Conservation (phyloP, 1,140 invertebrate genomes). For the Anastrepha ludens region DNA sequence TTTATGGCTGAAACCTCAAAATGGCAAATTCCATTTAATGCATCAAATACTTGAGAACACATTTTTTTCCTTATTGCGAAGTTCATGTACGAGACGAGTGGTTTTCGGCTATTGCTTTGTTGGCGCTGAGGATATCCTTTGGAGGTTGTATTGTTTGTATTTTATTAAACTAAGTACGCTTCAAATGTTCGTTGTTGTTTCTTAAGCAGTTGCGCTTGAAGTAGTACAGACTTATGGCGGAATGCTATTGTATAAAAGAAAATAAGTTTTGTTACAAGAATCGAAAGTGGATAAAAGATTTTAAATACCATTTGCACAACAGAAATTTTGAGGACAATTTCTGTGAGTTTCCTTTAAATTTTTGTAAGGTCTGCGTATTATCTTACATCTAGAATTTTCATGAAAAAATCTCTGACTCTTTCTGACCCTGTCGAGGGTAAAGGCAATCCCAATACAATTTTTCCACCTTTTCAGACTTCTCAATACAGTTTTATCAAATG, state of each 20-base stretch:
- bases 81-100: not conserved
- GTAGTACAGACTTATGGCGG: not conserved
- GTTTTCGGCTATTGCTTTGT: not conserved
- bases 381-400: too few relatives aligned
- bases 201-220: not conserved
- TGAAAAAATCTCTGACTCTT: too few relatives aligned
- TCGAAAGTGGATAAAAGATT: too few relatives aligned
- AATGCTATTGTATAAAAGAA: not conserved
- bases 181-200: conserved; percentile 7
- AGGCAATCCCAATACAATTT: too few relatives aligned
- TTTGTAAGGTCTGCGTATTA: too few relatives aligned
- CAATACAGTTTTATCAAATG: too few relatives aligned
- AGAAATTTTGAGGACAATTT: too few relatives aligned
- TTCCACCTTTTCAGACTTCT: too few relatives aligned
- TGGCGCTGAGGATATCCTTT: not conserved
- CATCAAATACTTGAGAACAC: conserved; percentile 1
- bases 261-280: not conserved
- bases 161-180: conserved; percentile 2
- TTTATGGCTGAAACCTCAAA: conserved; percentile 53
- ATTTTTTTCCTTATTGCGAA: conserved; percentile 43
- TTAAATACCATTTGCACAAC: too few relatives aligned
- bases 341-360: too few relatives aligned
- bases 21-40: conserved; percentile 39
- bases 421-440: too few relatives aligned
- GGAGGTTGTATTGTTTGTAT: not conserved